Percentiles rank a stretch among this genome's conserved stretches.
These are phyloP conservation scores for Phoebastria nigripes DNA, from an alignment of 2,797 vertebrate genomes.

Conservation along the genomic window DNA sequence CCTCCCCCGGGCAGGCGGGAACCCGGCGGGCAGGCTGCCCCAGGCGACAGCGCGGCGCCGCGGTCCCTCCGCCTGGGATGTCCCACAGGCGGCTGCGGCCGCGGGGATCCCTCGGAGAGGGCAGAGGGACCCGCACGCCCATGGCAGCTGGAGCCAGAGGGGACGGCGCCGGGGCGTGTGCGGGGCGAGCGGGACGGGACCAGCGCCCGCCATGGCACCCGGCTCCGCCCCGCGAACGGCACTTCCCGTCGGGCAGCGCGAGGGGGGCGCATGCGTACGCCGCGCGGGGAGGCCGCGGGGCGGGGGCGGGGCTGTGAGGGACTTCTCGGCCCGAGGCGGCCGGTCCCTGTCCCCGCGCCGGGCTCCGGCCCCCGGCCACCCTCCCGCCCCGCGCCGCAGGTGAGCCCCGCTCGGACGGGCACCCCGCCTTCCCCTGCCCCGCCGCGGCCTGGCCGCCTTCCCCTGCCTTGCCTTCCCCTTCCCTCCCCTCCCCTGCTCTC, in stretches of 20 bases:
- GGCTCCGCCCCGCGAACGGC: background rate
- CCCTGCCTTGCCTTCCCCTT: too few species aligned
- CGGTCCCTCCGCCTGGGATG: background rate
- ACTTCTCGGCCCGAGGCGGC: rapidly evolving
- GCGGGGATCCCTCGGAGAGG: too few species aligned
- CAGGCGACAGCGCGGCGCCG: background rate
- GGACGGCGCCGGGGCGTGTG: rapidly evolving
- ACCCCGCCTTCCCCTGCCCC: background rate
- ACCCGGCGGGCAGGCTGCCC: too few species aligned
- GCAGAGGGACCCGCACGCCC: too few species aligned
- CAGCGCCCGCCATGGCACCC: rapidly evolving
- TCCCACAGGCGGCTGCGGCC: too few species aligned
- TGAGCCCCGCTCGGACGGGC: background rate
- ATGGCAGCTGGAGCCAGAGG: rapidly evolving
- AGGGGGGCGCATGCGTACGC: background rate
- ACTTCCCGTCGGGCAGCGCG: background rate
- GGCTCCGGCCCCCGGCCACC: too few species aligned
- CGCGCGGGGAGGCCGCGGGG: background rate
- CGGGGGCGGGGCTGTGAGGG: too few species aligned
- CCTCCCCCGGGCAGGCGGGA: background rate
- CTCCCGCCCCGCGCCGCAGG: background rate
- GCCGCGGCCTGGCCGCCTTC: background rate
- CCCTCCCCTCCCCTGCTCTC: too few species aligned
- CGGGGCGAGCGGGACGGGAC: rapidly evolving
- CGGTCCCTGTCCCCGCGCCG: too few species aligned